These are phyloP conservation scores for Pristionchus mayeri DNA, from an alignment of 2,888 invertebrate genomes.

Conservation along the genomic window DNA sequence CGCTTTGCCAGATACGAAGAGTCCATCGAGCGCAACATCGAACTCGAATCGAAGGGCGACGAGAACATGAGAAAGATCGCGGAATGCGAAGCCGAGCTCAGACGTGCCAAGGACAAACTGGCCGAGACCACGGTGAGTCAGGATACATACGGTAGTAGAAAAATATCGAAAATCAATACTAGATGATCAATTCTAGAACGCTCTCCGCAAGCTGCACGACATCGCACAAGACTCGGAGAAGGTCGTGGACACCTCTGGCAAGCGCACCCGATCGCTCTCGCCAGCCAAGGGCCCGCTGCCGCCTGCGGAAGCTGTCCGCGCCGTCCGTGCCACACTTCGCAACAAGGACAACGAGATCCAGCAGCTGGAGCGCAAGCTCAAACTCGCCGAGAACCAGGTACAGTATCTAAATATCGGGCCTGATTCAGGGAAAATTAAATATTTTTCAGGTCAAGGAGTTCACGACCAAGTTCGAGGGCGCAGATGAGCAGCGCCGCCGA, in stretches of 20 bases:
- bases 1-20: constrained; percentile 66
- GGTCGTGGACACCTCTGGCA: constrained; percentile 58
- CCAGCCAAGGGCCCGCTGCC: constrained; percentile 63
- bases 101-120: constrained; percentile 70
- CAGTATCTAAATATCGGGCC: background rate
- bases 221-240: constrained; percentile 68
- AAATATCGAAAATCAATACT: background rate
- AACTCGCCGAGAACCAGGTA: constrained; percentile 70
- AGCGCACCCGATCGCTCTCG: constrained; percentile 72
- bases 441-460: constrained; percentile 62
- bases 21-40: constrained; percentile 74
- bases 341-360: constrained; percentile 74
- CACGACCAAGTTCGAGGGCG: constrained; percentile 69
- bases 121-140: constrained; percentile 65
- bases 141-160: background rate
- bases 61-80: constrained; percentile 71
- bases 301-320: constrained; percentile 72
- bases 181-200: constrained; percentile 55
- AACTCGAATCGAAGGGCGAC: constrained; percentile 73
- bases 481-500: constrained; percentile 71
- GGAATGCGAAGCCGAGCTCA: constrained; percentile 72
- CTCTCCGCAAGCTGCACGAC: constrained; percentile 73
- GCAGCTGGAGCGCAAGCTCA: constrained; percentile 72
- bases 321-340: constrained; percentile 70
- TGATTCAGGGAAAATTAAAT: background rate